phyloP scores from a whole-genome alignment of 2,797 vertebrate species.

The Schizothorax lantsangensis region DNA sequence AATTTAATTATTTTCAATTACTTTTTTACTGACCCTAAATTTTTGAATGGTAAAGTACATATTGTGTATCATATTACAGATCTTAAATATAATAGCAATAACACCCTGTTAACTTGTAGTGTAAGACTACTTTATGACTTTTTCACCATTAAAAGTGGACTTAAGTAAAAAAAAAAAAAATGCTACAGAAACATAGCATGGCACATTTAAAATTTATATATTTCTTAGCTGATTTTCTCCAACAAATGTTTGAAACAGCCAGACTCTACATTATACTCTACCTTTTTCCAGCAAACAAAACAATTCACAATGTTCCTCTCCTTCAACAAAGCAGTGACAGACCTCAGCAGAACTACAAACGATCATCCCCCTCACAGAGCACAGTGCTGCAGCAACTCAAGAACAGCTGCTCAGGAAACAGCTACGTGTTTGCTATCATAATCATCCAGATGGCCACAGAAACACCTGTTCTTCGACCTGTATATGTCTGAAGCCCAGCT shows the following conservation, averaged over 20 bases:
- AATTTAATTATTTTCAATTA: not conserved
- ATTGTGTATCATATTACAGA: not conserved
- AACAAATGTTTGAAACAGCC: not conserved
- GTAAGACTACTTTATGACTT: not conserved
- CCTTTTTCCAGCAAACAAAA: conserved; percentile 19
- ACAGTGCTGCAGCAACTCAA: not conserved
- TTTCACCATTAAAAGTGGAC: not conserved
- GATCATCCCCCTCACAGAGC: not conserved
- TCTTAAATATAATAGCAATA: not conserved
- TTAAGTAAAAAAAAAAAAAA: not conserved
- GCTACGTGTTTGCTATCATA: not conserved
- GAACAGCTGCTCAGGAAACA: conserved; percentile 20
- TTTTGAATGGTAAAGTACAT: not conserved
- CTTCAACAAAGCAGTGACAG: conserved; percentile 20
- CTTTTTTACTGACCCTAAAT: not conserved
- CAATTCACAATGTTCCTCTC: not conserved
- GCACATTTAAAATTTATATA: not conserved
- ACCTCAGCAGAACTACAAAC: not conserved
- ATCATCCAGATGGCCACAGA: conserved; percentile 14
- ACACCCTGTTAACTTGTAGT: not conserved
- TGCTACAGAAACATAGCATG: not conserved
- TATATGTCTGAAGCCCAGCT: not conserved
- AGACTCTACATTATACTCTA: not conserved
- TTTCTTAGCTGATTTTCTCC: conserved; percentile 4
- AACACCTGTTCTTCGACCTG: conserved; percentile 21